A percentile compares a stretch with the other conserved stretches of the same genome.
Evolutionary conservation across 1,140 invertebrate species (phyloP).

Genomic region (Diprion similis): DNA sequence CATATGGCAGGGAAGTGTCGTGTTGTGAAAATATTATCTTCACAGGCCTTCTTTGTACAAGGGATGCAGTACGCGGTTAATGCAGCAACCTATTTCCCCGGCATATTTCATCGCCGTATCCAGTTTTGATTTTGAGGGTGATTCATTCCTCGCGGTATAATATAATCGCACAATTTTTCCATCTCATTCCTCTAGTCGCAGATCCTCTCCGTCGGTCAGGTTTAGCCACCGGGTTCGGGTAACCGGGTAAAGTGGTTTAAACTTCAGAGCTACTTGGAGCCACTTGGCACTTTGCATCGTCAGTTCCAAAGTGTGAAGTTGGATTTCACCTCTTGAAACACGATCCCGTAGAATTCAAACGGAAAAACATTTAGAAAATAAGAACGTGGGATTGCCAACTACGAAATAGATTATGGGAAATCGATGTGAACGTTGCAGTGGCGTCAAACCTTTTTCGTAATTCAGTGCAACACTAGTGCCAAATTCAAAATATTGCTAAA

Average conservation of each 20-base stretch:
- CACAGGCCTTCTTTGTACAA: not conserved
- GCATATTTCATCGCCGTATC: not conserved
- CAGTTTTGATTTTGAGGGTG: not conserved
- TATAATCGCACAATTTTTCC: not conserved
- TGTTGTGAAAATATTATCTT: slow-evolving; percentile 8
- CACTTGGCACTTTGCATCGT: no score
- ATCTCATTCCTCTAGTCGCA: not conserved
- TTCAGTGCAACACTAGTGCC: no score
- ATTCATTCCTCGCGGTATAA: not conserved
- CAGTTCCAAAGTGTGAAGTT: not conserved
- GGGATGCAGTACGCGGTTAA: not conserved
- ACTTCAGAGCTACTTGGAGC: not conserved
- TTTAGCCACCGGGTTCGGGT: no score
- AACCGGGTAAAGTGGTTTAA: not conserved
- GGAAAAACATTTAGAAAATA: no score
- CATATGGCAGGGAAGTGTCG: not conserved
- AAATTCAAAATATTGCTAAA: no score
- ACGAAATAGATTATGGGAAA: no score
- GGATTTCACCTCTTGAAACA: not conserved
- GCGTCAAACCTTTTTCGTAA: no score
- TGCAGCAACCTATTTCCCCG: no score
- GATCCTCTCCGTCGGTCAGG: not conserved
- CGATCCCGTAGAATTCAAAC: not conserved
- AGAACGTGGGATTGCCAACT: no score
- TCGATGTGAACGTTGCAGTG: no score